phyloP scores from a whole-genome alignment of 1,140 invertebrate species.

The Sycophila sp. region DNA sequence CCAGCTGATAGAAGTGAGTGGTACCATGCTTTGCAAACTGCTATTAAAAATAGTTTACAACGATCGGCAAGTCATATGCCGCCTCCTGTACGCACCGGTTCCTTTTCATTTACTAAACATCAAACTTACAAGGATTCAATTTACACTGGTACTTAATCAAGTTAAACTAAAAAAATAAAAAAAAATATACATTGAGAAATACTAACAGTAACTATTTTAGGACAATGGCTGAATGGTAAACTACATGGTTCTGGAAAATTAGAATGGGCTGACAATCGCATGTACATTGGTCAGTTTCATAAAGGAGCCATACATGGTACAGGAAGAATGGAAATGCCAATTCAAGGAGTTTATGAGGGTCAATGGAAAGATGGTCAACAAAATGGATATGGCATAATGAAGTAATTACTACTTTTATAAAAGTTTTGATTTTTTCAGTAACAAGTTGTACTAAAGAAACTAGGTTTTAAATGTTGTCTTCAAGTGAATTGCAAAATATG shows the following conservation, averaged over 20 bases:
- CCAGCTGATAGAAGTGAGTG: slow-evolving; percentile 81
- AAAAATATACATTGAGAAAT: slow-evolving; percentile 1
- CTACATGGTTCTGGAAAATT: slow-evolving; percentile 84
- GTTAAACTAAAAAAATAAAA: background rate
- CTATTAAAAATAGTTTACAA: slow-evolving; percentile 68
- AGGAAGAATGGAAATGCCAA: slow-evolving; percentile 75
- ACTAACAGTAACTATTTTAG: slow-evolving; percentile 50
- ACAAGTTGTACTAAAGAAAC: no score
- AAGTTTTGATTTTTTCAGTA: no score
- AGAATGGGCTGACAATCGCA: slow-evolving; percentile 82
- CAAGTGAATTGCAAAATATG: no score
- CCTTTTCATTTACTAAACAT: slow-evolving; percentile 79
- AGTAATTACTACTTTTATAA: slow-evolving; percentile 57
- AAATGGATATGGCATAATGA: slow-evolving; percentile 82
- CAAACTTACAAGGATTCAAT: slow-evolving; percentile 79
- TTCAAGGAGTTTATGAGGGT: slow-evolving; percentile 78
- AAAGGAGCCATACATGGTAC: slow-evolving; percentile 80
- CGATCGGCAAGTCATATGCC: slow-evolving; percentile 67
- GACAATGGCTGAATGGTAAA: slow-evolving; percentile 82
- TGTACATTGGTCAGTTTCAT: slow-evolving; percentile 82
- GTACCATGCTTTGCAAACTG: slow-evolving; percentile 75
- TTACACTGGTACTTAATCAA: slow-evolving; percentile 68
- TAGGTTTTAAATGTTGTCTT: no score
- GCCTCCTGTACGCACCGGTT: slow-evolving; percentile 76
- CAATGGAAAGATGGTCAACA: slow-evolving; percentile 86